phyloP scores from a whole-genome alignment of 2,797 vertebrate species.

The Bovichtus variegatus region DNA sequence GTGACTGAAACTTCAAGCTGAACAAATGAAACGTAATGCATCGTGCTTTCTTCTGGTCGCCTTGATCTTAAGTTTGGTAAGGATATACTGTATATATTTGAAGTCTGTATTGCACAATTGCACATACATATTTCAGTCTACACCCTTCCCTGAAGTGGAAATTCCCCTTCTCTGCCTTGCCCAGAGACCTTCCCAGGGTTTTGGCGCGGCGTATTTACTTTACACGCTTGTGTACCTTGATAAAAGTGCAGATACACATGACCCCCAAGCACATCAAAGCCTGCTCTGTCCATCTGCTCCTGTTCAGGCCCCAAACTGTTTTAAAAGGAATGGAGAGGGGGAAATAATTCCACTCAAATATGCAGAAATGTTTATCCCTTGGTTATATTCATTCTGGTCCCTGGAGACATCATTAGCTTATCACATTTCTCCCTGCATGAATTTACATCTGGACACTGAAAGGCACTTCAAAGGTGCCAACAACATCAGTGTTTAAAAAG shows the following conservation, averaged over 20 bases:
- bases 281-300: conserved; percentile 61
- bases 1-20: not conserved
- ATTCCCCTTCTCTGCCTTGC: conserved; percentile 56
- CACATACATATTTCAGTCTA: conserved; percentile 33
- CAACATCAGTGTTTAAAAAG: conserved; percentile 56
- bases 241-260: conserved; percentile 73
- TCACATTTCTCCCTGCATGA: conserved; percentile 67
- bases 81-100: not conserved
- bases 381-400: conserved; percentile 54
- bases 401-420: conserved; percentile 81
- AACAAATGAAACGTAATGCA: not conserved
- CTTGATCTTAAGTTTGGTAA: not conserved
- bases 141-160: conserved; percentile 58
- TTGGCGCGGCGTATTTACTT: conserved; percentile 80
- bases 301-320: conserved; percentile 36
- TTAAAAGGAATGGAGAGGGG: conserved; percentile 24
- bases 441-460: conserved; percentile 77
- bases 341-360: conserved; percentile 59
- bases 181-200: conserved; percentile 60
- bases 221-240: conserved; percentile 73
- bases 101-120: conserved; percentile 19
- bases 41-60: not conserved
- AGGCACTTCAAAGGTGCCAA: conserved; percentile 78
- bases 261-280: conserved; percentile 75
- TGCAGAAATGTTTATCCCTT: conserved; percentile 73